Conservation (phyloP, 2,797 vertebrate genomes). For the Moxostoma hubbsi region DNA sequence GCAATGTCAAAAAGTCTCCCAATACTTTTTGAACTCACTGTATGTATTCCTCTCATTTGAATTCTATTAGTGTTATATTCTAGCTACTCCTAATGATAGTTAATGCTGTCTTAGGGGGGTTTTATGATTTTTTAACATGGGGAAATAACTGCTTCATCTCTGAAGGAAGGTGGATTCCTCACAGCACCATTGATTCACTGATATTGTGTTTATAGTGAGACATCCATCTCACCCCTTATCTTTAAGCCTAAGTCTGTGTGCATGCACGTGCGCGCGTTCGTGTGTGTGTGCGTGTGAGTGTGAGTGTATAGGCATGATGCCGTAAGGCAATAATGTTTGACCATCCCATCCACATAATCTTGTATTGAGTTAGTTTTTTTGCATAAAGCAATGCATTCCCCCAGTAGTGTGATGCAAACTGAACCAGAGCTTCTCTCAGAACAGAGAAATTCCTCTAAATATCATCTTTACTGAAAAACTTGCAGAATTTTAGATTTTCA, state of each 20-base stretch:
- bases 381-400: slow-evolving; percentile 62
- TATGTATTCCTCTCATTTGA: neutral
- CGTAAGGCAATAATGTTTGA: slow-evolving; percentile 63
- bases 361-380: slow-evolving; percentile 69
- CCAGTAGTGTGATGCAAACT: slow-evolving; percentile 44
- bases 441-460: slow-evolving; percentile 12
- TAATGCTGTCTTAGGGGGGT: slow-evolving; percentile 20
- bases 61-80: neutral
- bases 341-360: slow-evolving; percentile 65
- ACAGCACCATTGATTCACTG: slow-evolving; percentile 36
- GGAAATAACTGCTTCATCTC: slow-evolving; percentile 13
- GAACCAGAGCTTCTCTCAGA: slow-evolving; percentile 44
- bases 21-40: too few species aligned
- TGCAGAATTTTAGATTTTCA: neutral
- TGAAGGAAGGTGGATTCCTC: slow-evolving; percentile 6
- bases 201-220: slow-evolving; percentile 50
- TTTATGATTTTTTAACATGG: slow-evolving; percentile 33
- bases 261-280: neutral
- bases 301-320: slow-evolving; percentile 48
- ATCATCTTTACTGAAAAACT: slow-evolving; percentile 6
- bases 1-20: too few species aligned
- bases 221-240: slow-evolving; percentile 46
- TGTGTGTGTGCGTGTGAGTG: slow-evolving; percentile 49
- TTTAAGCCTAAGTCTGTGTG: slow-evolving; percentile 9
- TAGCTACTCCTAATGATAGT: neutral